These are phyloP conservation scores for Carcina quercana DNA, from an alignment of 2,888 invertebrate genomes.

Conservation along the genomic window DNA sequence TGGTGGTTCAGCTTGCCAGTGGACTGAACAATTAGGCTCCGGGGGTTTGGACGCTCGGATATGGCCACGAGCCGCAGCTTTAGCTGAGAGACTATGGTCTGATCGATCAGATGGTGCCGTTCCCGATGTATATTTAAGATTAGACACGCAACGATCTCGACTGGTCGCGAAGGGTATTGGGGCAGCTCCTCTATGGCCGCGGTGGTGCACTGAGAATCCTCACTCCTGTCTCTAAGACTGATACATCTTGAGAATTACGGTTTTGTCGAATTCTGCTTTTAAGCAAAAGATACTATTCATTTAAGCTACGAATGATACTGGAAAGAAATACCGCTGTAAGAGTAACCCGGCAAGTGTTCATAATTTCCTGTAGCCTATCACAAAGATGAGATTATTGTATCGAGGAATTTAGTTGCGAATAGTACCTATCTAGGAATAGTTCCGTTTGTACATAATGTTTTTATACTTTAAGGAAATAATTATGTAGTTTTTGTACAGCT, in stretches of 20 bases:
- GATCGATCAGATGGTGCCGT: slow-evolving; percentile 69
- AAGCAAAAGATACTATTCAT: too few species aligned
- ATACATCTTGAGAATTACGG: too few species aligned
- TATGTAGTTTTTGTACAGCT: slow-evolving; percentile 9
- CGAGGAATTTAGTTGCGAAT: background rate
- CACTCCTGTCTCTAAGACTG: slow-evolving; percentile 81
- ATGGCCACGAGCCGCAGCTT: slow-evolving; percentile 88
- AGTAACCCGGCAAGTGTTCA: too few species aligned
- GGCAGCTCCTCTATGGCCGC: slow-evolving; percentile 84
- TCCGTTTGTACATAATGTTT: slow-evolving; percentile 7
- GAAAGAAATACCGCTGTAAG: too few species aligned
- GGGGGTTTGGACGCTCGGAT: slow-evolving; percentile 83
- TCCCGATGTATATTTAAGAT: slow-evolving; percentile 79
- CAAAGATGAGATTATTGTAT: too few species aligned
- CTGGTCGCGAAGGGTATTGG: slow-evolving; percentile 76
- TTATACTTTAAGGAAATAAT: slow-evolving; percentile 2
- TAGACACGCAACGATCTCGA: slow-evolving; percentile 79
- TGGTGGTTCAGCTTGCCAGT: slow-evolving; percentile 88
- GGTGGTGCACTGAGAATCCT: slow-evolving; percentile 85
- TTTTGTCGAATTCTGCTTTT: too few species aligned
- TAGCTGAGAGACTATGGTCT: slow-evolving; percentile 87
- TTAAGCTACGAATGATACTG: too few species aligned
- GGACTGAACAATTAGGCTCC: slow-evolving; percentile 88
- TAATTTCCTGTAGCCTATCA: background rate
- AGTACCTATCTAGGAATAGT: slow-evolving; percentile 2